A percentile compares a stretch with the other conserved stretches of the same genome.
phyloP scores from a whole-genome alignment of 2,797 vertebrate genomes.

The Capromys pilorides region DNA sequence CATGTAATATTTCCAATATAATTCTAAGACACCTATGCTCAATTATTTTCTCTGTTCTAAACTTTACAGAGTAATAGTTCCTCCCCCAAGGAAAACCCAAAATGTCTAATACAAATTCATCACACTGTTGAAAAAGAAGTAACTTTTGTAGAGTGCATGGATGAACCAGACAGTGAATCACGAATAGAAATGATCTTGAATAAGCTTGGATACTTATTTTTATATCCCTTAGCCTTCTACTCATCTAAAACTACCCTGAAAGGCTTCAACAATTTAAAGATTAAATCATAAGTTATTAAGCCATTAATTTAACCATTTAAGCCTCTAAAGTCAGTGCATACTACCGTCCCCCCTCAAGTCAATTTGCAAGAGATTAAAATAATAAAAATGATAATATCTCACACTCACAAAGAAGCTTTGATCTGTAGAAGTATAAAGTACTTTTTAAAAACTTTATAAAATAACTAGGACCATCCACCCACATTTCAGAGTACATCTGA shows the following conservation, averaged over 20 bases:
- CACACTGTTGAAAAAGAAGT: constrained; percentile 38
- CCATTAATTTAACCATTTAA: constrained; percentile 83
- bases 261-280: constrained; percentile 81
- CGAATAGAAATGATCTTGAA: constrained; percentile 65
- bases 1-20: constrained; percentile 68
- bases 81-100: constrained; percentile 36
- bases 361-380: constrained; percentile 83
- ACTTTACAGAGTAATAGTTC: constrained; percentile 47
- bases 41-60: constrained; percentile 65
- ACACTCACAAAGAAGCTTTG: constrained; percentile 78
- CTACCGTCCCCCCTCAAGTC: constrained; percentile 79
- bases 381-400: constrained; percentile 83
- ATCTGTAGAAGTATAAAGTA: constrained; percentile 78
- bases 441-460: constrained; percentile 77
- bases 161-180: constrained; percentile 76
- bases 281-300: constrained; percentile 83
- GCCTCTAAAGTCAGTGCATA: constrained; percentile 77
- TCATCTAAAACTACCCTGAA: constrained; percentile 80
- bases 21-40: constrained; percentile 59
- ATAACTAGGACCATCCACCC: constrained; percentile 76
- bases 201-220: constrained; percentile 78
- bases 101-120: constrained; percentile 57
- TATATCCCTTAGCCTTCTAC: constrained; percentile 73
- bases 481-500: constrained; percentile 70
- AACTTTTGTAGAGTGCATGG: constrained; percentile 33